Conservation (phyloP, 2,888 invertebrate species). For the Drosophila multiciliata region DNA sequence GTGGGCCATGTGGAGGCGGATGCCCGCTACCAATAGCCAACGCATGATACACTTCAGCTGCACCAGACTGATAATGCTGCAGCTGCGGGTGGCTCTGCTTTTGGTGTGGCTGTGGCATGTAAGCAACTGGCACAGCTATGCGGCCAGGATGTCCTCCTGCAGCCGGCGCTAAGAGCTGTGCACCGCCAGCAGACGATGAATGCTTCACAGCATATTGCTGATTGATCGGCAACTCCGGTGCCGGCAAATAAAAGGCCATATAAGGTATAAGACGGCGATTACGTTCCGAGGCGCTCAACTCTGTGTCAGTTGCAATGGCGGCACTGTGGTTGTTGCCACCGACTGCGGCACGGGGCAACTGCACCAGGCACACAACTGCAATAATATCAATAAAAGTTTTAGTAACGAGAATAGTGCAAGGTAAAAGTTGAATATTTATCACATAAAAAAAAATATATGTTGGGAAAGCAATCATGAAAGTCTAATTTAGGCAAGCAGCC, state of each 20-base stretch:
- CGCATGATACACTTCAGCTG: slow-evolving; percentile 80
- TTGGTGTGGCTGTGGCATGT: slow-evolving; percentile 72
- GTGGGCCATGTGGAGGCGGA: slow-evolving; percentile 60
- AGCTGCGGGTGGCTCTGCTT: slow-evolving; percentile 25
- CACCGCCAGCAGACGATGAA: slow-evolving; percentile 50
- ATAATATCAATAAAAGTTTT: slow-evolving; percentile 4
- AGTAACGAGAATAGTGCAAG: background rate
- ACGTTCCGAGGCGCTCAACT: slow-evolving; percentile 86
- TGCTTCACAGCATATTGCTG: slow-evolving; percentile 83
- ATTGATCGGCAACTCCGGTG: slow-evolving; percentile 86
- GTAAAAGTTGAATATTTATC: background rate
- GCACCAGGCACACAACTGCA: slow-evolving; percentile 31
- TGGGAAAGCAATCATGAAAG: background rate
- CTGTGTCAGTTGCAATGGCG: slow-evolving; percentile 66
- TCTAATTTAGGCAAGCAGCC: background rate
- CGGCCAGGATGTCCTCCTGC: slow-evolving; percentile 45
- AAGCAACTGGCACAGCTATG: slow-evolving; percentile 81
- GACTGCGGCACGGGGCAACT: slow-evolving; percentile 14
- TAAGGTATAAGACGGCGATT: slow-evolving; percentile 92
- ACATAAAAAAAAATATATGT: background rate
- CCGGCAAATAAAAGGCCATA: slow-evolving; percentile 91
- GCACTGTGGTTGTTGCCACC: slow-evolving; percentile 39
- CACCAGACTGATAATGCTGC: slow-evolving; percentile 67
- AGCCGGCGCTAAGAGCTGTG: slow-evolving; percentile 67
- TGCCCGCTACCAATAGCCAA: slow-evolving; percentile 53